Evolutionary conservation across 2,113 vertebrate species (phyloP), one percentile per base, ranked within the genome.

Genomic region (Albula goreensis): DNA sequence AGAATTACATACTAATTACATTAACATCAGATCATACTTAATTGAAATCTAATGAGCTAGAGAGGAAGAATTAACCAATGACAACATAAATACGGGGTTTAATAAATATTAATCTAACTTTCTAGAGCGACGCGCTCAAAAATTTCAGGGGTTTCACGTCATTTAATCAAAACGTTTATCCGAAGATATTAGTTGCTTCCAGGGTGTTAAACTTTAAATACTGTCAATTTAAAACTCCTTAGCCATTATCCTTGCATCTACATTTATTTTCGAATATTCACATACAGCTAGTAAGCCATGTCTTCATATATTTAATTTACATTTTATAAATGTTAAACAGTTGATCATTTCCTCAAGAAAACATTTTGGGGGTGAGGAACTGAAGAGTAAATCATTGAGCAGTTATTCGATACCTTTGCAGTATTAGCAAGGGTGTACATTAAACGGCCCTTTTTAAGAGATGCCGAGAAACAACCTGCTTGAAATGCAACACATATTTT

Each of bases 1-100:
- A 95, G 96, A 96, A 96, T 96, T 96, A 96, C 95, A 96, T 96
- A 96, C 95, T 96, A 96, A 96, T 96, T 96, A 95, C 96, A 96
- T 96, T 96, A 96, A 96, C 96, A 96, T 96, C 96, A 96, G 96
- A 96, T 96, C 96, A 95, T 93, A 96, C 96, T 96, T 96, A 96
- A 96, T 96, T 96, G 95, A 96, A 96, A 96, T 96, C 95, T 96
- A 96, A 96, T 96, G 96, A 96, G 95, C 94, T 94, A 96, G 95
- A 93, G 84, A 89, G 86, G 95, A 94, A 92, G 96, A 96, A 96
- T 96, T 96, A 96, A 96, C 96, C 96, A 96, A 96, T 96, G 95
- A 96, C 96, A 96, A 96, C 96, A 96, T 96, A 96, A 96, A 96
- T 96, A 96, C 93, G 96, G 95, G 94, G 92, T 93, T 96, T 95